Evolutionary conservation across 1,140 invertebrate genomes (phyloP), one percentile per base, ranked within the genome.

Genomic region (Berghia stephanieae): DNA sequence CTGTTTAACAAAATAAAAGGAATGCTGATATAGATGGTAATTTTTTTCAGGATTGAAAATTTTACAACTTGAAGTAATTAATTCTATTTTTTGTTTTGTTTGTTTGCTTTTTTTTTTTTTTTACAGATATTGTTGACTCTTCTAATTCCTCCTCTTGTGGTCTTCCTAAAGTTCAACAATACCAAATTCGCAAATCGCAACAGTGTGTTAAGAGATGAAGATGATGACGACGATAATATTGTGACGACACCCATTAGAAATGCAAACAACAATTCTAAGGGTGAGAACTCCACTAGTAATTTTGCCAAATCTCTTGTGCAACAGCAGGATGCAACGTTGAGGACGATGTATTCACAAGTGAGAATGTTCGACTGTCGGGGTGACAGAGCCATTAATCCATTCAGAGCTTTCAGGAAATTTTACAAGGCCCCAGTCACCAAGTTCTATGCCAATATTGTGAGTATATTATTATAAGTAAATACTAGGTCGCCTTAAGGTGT

Each of bases 371-470:
- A 78, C 34, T 77, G 77, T 55, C 34, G 70, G 5, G 46, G 42
- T 68, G 57, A 71, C 24, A 80, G 80, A 38, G 79, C 68, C 13
- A 82, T 88, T 24, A 83, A 79, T 43, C 16, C 86, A 13, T 77
- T 81, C 8, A 69, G 76, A 55, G 85, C 86, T 16, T 70, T 87
- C 27, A 84, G 83, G 72, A 86, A 80, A 72, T 88, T 87, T 81
- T 86, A 87, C 57, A 82, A 85, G 36, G 86, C 88, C 24, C 83
- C 84, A 34, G 81, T 85, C 0, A 82, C 85, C 34, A 81, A 83
- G 38, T 85, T 86, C 66, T 81, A 77, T 52, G 42, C 52, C 27
- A 83, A 82, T 68, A 72, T 84, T 71, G 84, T 85, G 75, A 78
- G 80, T 79, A 49, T 57, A 44, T 60, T 6, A 5, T 72, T 73